Percentiles rank a stretch among this genome's conserved stretches.
Conservation (phyloP, 1,140 invertebrate species). For the Lethocerus indicus region DNA sequence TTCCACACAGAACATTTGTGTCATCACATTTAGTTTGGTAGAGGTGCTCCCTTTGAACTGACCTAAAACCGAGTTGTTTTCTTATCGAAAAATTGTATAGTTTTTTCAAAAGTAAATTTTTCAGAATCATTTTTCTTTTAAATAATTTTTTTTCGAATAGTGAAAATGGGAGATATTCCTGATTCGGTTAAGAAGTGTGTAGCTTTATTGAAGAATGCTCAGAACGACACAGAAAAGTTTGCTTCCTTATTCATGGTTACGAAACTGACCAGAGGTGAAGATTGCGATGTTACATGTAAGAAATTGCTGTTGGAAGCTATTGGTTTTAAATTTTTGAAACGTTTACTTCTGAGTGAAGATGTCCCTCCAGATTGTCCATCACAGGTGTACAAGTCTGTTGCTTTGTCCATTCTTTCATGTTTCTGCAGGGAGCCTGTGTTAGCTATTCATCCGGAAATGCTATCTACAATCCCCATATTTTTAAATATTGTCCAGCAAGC, state of each 20-base stretch:
- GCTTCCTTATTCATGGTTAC: slow-evolving; percentile 80
- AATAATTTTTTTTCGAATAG: not conserved
- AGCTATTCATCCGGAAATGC: slow-evolving; percentile 61
- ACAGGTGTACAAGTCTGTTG: slow-evolving; percentile 75
- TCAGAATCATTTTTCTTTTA: too few species aligned
- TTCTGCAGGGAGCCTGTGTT: slow-evolving; percentile 65
- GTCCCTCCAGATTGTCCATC: slow-evolving; percentile 68
- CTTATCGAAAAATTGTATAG: too few species aligned
- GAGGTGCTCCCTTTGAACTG: too few species aligned
- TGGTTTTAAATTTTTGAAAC: slow-evolving; percentile 65
- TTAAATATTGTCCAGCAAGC: slow-evolving; percentile 62
- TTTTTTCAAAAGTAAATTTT: too few species aligned
- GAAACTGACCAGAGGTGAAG: slow-evolving; percentile 63
- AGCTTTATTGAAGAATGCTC: slow-evolving; percentile 52
- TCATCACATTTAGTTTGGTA: too few species aligned
- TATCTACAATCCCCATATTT: slow-evolving; percentile 60
- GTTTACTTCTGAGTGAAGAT: slow-evolving; percentile 43
- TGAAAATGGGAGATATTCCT: slow-evolving; percentile 41
- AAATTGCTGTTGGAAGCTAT: slow-evolving; percentile 75
- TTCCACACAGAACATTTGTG: too few species aligned
- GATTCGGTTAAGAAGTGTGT: slow-evolving; percentile 69
- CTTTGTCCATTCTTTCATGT: slow-evolving; percentile 61
- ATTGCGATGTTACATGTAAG: slow-evolving; percentile 50
- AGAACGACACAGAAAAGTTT: slow-evolving; percentile 78
- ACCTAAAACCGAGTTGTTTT: too few species aligned